These are phyloP conservation scores for Engystomops pustulosus DNA, from an alignment of 2,113 vertebrate species.

Conservation along the genomic window DNA sequence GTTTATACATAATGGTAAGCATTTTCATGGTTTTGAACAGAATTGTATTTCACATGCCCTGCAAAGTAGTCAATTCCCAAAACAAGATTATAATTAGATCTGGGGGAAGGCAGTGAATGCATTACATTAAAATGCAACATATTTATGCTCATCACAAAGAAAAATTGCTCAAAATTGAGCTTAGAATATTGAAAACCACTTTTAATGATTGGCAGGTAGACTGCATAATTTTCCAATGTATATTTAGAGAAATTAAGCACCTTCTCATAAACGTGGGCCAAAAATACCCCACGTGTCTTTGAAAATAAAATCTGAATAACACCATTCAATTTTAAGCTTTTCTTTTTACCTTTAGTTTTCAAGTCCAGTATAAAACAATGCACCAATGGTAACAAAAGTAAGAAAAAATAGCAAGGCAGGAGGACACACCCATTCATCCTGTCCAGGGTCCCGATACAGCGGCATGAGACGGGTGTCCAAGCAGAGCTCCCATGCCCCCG, in stretches of 20 bases:
- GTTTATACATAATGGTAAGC: neutral
- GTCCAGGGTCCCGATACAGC: no score
- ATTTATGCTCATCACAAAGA: conserved; percentile 4
- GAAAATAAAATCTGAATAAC: no score
- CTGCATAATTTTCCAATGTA: neutral
- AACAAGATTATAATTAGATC: conserved; percentile 25
- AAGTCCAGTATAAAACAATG: no score
- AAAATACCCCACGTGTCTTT: no score
- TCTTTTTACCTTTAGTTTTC: no score
- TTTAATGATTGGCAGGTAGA: neutral
- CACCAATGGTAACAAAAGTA: no score
- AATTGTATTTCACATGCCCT: neutral
- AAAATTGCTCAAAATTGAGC: neutral
- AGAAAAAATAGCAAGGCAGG: no score
- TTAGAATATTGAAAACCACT: no score
- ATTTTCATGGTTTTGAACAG: neutral
- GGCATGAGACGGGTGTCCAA: no score
- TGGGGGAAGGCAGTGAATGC: neutral
- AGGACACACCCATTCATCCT: no score
- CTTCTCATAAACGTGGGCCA: neutral
- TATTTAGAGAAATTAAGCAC: conserved; percentile 9
- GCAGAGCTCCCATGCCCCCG: no score
- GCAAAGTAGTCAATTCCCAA: conserved; percentile 14
- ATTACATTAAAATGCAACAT: neutral
- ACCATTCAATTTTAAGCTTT: no score